phyloP scores from a whole-genome alignment of 2,888 invertebrate genomes.

The Lamellibrachia satsuma region DNA sequence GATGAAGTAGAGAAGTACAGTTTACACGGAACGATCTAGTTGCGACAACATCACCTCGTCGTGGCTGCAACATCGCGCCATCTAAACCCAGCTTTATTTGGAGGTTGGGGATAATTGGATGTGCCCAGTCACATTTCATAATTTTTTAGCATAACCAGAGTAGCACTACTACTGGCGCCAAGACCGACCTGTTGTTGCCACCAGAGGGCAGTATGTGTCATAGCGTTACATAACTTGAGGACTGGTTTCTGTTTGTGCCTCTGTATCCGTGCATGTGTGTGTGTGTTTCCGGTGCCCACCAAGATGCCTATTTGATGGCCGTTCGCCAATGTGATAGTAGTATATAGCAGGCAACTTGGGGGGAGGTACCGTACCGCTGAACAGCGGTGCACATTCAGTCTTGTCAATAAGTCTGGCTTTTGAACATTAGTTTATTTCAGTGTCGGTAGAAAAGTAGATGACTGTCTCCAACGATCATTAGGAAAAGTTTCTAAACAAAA shows the following conservation, averaged over 20 bases:
- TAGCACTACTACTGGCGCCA: background rate
- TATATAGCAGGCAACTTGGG: background rate
- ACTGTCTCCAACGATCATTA: background rate
- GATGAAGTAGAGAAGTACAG: background rate
- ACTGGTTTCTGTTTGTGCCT: too few relatives aligned
- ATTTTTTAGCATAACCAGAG: background rate
- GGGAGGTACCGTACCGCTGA: background rate
- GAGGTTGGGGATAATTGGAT: background rate
- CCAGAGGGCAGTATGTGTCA: background rate
- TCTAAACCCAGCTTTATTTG: background rate
- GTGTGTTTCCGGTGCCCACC: constrained; percentile 5
- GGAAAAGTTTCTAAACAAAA: background rate
- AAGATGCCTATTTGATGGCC: background rate
- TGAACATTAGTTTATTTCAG: background rate
- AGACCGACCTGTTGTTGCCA: background rate
- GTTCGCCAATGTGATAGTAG: background rate
- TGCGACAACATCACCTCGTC: too few relatives aligned
- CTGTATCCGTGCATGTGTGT: background rate
- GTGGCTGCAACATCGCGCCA: too few relatives aligned
- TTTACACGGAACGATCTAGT: too few relatives aligned
- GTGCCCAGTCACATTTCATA: too few relatives aligned
- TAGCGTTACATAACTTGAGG: background rate
- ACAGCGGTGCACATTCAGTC: background rate
- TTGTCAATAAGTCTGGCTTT: background rate
- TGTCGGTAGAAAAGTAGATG: background rate